A percentile compares a stretch with the other conserved stretches of the same genome.
Conservation (phyloP, 2,113 vertebrate species). For the Xyrauchen texanus region DNA sequence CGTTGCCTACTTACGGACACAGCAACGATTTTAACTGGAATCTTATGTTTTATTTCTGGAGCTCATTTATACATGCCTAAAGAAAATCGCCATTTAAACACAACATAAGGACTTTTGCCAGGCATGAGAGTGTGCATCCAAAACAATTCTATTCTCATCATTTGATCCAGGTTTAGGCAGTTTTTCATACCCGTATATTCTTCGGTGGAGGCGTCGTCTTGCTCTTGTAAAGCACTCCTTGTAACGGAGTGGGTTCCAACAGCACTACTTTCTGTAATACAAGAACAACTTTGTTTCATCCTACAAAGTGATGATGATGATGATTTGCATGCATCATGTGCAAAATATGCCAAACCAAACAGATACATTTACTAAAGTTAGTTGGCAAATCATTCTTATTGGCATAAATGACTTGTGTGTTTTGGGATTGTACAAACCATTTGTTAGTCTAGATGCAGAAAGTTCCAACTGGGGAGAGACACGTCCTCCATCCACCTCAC, state of each 20-base stretch:
- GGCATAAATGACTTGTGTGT: no score
- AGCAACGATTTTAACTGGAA: no score
- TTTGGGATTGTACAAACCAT: constrained; percentile 55
- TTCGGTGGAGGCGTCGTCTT: constrained; percentile 62
- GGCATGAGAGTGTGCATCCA: background rate
- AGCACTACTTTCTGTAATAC: constrained; percentile 56
- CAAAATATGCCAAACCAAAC: no score
- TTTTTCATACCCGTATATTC: constrained; percentile 65
- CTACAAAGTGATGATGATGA: no score
- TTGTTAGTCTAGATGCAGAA: constrained; percentile 32
- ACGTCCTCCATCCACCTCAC: constrained; percentile 59
- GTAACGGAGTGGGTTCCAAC: constrained; percentile 46
- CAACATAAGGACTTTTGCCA: background rate
- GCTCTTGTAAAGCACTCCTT: constrained; percentile 52
- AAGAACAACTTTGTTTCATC: background rate
- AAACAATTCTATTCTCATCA: no score
- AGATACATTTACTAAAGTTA: no score
- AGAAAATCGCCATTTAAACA: background rate
- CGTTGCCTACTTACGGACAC: no score
- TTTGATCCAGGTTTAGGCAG: no score
- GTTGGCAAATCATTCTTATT: no score
- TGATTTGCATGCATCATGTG: no score
- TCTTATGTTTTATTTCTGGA: no score
- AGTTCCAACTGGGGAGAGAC: constrained; percentile 47
- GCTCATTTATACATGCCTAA: no score